A percentile compares a stretch with the other conserved stretches of the same genome.
phyloP scores from a whole-genome alignment of 1,140 invertebrate species.

The Cyclargus thomasi region DNA sequence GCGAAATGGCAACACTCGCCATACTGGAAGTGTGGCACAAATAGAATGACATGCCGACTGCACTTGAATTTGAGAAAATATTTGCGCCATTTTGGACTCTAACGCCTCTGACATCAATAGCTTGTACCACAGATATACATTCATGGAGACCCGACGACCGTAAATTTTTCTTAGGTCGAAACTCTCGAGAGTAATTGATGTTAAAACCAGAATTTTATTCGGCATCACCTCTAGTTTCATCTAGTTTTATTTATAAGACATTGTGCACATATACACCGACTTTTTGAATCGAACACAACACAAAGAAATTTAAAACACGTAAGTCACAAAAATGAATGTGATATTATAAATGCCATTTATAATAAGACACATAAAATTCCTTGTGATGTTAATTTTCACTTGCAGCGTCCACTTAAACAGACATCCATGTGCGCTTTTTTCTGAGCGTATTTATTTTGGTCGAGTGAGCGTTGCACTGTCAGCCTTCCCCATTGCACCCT shows the following conservation, averaged over 20 bases:
- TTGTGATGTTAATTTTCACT: not conserved
- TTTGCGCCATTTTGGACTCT: constrained; percentile 31
- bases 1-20: constrained; percentile 65
- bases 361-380: no score
- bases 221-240: no score
- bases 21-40: constrained; percentile 68
- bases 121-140: not conserved
- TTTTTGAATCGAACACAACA: no score
- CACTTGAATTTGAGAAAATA: constrained; percentile 26
- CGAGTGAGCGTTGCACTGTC: constrained; percentile 53
- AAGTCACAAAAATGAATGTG: no score
- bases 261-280: no score
- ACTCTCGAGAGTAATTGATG: no score
- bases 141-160: not conserved
- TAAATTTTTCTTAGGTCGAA: not conserved
- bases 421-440: constrained; percentile 17
- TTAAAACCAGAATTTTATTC: no score
- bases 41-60: constrained; percentile 61
- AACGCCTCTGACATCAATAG: constrained; percentile 22
- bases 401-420: not conserved
- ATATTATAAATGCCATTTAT: no score
- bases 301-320: no score
- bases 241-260: no score
- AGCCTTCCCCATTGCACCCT: constrained; percentile 65
- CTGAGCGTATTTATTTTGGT: constrained; percentile 34